These are phyloP conservation scores for Microcebus griseorufus DNA, from an alignment of 2,113 vertebrate species.

Conservation along the genomic window DNA sequence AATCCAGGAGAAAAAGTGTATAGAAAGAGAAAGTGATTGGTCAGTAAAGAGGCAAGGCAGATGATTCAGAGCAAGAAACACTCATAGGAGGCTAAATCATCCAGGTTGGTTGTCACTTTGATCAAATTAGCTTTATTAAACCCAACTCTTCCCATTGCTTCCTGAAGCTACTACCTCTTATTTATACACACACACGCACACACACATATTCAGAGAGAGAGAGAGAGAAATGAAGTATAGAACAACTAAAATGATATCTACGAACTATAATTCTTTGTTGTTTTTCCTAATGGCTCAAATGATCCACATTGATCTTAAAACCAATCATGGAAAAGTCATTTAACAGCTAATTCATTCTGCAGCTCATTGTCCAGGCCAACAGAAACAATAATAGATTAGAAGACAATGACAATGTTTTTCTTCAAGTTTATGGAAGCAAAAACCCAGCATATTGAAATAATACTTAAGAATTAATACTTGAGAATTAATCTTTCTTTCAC, in stretches of 20 bases:
- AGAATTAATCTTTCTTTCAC: not conserved
- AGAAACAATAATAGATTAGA: not conserved
- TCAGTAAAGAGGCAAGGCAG: not conserved
- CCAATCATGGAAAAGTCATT: not conserved
- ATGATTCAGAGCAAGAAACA: not conserved
- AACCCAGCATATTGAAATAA: not conserved
- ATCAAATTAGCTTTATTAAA: slow-evolving; percentile 30
- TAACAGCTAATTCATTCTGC: not conserved
- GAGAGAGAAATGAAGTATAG: not conserved
- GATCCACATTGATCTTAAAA: not conserved
- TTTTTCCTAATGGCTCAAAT: not conserved
- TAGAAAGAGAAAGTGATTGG: not conserved
- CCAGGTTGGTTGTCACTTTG: not conserved
- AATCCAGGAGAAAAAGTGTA: not conserved
- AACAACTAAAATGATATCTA: not conserved
- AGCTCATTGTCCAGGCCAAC: not conserved
- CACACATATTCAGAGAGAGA: not conserved
- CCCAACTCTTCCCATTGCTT: not conserved
- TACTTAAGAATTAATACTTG: not conserved
- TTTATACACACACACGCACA: not conserved
- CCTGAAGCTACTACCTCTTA: not conserved
- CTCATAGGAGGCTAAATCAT: not conserved
- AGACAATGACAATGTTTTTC: not conserved
- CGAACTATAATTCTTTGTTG: not conserved
- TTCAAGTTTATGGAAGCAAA: slow-evolving; percentile 1